Evolutionary conservation across 1,140 invertebrate genomes (phyloP).

Genomic region (Nephotettix cincticeps): DNA sequence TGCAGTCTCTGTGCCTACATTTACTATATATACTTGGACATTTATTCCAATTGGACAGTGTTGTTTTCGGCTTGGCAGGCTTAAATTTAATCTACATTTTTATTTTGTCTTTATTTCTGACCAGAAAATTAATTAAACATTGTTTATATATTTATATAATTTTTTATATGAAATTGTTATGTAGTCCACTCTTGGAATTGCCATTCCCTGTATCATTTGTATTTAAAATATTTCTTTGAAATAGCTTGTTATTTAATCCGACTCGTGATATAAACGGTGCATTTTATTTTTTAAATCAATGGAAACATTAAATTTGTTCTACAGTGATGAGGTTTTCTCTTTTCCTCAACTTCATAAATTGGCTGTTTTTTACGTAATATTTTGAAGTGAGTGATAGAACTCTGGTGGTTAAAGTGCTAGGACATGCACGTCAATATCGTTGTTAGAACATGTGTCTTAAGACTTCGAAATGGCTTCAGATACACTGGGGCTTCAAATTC

Average conservation of each 20-base stretch:
- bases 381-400: not conserved
- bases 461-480: not conserved
- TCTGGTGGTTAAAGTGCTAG: not conserved
- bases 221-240: not conserved
- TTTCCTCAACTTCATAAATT: too few species aligned
- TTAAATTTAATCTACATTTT: not conserved
- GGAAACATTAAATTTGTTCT: too few species aligned
- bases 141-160: not conserved
- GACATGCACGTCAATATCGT: not conserved
- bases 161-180: not conserved
- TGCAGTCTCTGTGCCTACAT: not conserved
- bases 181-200: not conserved
- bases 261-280: too few species aligned
- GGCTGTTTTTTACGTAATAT: too few species aligned
- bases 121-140: not conserved
- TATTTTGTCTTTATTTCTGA: not conserved
- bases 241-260: not conserved
- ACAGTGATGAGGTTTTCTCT: too few species aligned
- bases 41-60: slow-evolving; percentile 10
- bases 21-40: not conserved
- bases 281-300: too few species aligned
- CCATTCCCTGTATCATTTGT: not conserved
- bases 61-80: not conserved
- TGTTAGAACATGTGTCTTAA: not conserved
- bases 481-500: too few species aligned